Base-by-base conservation (phyloP, 2,888 invertebrate species). In the Papilio gigon region DNA sequence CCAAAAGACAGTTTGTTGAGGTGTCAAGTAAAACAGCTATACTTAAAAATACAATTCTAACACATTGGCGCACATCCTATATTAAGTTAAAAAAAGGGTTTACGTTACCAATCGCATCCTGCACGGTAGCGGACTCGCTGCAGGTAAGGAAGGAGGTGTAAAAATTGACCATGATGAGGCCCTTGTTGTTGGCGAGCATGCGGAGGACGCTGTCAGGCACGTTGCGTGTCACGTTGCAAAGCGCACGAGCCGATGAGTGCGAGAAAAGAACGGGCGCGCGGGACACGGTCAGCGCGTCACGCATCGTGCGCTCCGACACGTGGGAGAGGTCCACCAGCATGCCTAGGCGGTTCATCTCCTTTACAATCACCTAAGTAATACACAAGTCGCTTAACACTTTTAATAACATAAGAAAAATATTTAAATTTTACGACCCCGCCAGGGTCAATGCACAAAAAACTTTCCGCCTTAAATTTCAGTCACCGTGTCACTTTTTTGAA, bases 321-420 rank as follows among this genome's bases (percentile, higher is more conserved):
- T 97, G 96, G 8, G 96, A 95, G 75, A 96, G 87, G 84, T 97
- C 97, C 73, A 97, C 96, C 84, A 97, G 93, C 96, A 97, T 97
- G 30, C 97, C 97, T 71, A 97, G 92, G 3, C 97, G 94, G 90
- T 97, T 97, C 97, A 97, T 97, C 90, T 97, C 97, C 78, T 94
- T 95, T 73, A 97, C 94, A 77, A 97, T 95, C 79, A 94, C 94
- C 95, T 95, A 89, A 17, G 61, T 59, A 50, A 65, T 60, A 70
- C 71, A 72, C 66, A 68, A 30, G 12, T 47, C 11, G 20, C 22
- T 12, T 47, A 17, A 17, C 17, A 42, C n/a, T 42, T 42, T 42
- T 8, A 17, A 17, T 17, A 1, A 4, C 6, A 42, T 6, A 0
- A 12, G 3, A 40, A n/a, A n/a, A n/a, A n/a, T n/a, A n/a, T n/a